phyloP scores from a whole-genome alignment of 2,888 invertebrate species.

The Gymnosoma rotundatum region DNA sequence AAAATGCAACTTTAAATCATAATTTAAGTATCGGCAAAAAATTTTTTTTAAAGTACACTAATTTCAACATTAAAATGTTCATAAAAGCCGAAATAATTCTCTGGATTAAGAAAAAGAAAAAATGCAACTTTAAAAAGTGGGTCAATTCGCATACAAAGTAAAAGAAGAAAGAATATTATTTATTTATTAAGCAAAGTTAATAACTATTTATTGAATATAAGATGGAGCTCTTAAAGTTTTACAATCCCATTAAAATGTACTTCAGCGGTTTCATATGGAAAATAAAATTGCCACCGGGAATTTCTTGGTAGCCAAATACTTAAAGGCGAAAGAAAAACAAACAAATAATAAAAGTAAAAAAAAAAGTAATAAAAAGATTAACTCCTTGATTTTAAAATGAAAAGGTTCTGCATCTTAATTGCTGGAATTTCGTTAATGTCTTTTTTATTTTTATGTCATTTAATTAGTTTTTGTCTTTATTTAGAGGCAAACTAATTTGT shows the following conservation, averaged over 20 bases:
- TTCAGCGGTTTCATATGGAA: background rate
- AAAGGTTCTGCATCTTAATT: constrained; percentile 26
- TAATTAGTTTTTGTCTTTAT: constrained; percentile 31
- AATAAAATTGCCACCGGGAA: constrained; percentile 14
- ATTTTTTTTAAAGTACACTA: constrained; percentile 26
- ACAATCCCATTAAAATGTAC: constrained; percentile 26
- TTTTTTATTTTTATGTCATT: constrained; percentile 25
- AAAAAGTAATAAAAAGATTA: constrained; percentile 31
- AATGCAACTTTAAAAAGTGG: constrained; percentile 42
- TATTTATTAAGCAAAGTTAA: constrained; percentile 48
- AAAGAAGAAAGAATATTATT: background rate
- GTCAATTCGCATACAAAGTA: constrained; percentile 41
- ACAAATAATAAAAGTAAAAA: background rate
- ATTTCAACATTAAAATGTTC: constrained; percentile 43
- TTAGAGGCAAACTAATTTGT: constrained; percentile 26
- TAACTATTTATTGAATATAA: constrained; percentile 49
- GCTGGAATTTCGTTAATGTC: constrained; percentile 9
- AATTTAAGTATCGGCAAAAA: constrained; percentile 24
- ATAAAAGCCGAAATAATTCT: constrained; percentile 2
- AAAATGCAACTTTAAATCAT: constrained; percentile 48
- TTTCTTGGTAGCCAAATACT: background rate
- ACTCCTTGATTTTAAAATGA: constrained; percentile 10
- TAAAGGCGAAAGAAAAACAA: background rate
- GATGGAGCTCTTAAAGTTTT: constrained; percentile 21
- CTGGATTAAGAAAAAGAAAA: background rate